A percentile compares a stretch with the other conserved stretches of the same genome.
Conservation (phyloP, 2,888 invertebrate species). For the Autographa pulchrina region DNA sequence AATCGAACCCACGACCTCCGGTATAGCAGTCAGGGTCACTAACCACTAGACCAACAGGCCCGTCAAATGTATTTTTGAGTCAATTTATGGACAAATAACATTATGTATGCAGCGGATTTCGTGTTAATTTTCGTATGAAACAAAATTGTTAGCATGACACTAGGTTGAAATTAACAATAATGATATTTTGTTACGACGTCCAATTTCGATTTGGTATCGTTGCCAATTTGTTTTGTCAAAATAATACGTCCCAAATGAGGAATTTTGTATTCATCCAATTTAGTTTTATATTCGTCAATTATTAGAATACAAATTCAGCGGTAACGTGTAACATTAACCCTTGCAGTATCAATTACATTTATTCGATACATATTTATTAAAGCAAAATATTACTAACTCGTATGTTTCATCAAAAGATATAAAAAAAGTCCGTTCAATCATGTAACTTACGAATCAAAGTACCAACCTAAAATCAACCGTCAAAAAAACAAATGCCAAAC, state of each 20-base stretch:
- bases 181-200: neutral
- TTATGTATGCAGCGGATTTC: neutral
- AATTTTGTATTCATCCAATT: neutral
- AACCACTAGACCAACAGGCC: too few relatives aligned
- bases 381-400: too few relatives aligned
- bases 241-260: neutral
- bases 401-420: too few relatives aligned
- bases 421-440: too few relatives aligned
- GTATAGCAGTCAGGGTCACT: too few relatives aligned
- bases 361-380: too few relatives aligned
- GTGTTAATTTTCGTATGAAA: neutral
- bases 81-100: conserved; percentile 14
- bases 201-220: neutral
- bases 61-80: conserved; percentile 12
- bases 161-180: neutral
- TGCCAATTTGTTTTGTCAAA: neutral
- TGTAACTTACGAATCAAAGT: too few relatives aligned
- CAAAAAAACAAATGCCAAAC: neutral
- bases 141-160: conserved; percentile 2
- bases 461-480: too few relatives aligned
- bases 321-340: neutral
- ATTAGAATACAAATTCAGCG: neutral
- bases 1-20: too few relatives aligned
- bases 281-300: neutral
- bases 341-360: too few relatives aligned